These are phyloP conservation scores for Lethocerus indicus DNA, from an alignment of 1,140 invertebrate species.

Conservation along the genomic window DNA sequence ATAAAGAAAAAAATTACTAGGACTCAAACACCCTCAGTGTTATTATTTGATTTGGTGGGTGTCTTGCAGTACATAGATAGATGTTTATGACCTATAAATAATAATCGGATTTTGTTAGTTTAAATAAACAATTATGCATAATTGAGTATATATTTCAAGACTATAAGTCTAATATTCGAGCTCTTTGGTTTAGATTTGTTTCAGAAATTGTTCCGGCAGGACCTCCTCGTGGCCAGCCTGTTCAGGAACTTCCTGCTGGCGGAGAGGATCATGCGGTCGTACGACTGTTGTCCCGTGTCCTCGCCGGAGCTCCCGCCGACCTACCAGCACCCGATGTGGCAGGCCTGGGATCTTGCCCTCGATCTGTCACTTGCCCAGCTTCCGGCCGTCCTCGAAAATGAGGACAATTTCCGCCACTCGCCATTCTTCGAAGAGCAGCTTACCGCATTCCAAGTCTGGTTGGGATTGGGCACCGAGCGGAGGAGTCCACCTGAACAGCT, in stretches of 20 bases:
- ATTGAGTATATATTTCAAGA: no score
- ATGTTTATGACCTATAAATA: neutral
- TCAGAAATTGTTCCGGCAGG: slow-evolving; percentile 92
- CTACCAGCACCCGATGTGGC: slow-evolving; percentile 83
- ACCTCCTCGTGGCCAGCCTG: slow-evolving; percentile 92
- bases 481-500: slow-evolving; percentile 82
- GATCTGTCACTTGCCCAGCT: slow-evolving; percentile 86
- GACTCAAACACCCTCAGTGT: no score
- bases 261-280: slow-evolving; percentile 88
- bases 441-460: slow-evolving; percentile 96
- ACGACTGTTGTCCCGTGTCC: slow-evolving; percentile 90
- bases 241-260: slow-evolving; percentile 96
- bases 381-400: slow-evolving; percentile 48
- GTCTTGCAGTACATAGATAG: neutral
- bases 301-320: slow-evolving; percentile 78
- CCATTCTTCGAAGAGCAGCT: slow-evolving; percentile 97
- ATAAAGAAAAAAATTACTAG: no score
- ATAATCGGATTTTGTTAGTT: no score
- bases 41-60: slow-evolving; percentile 4
- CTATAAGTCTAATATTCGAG: no score
- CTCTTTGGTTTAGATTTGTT: slow-evolving; percentile 57
- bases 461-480: slow-evolving; percentile 60
- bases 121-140: no score
- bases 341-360: slow-evolving; percentile 93
- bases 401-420: slow-evolving; percentile 51